A percentile compares a stretch with the other conserved stretches of the same genome.
phyloP scores from a whole-genome alignment of 1,140 invertebrate genomes.

The Penaeus indicus region DNA sequence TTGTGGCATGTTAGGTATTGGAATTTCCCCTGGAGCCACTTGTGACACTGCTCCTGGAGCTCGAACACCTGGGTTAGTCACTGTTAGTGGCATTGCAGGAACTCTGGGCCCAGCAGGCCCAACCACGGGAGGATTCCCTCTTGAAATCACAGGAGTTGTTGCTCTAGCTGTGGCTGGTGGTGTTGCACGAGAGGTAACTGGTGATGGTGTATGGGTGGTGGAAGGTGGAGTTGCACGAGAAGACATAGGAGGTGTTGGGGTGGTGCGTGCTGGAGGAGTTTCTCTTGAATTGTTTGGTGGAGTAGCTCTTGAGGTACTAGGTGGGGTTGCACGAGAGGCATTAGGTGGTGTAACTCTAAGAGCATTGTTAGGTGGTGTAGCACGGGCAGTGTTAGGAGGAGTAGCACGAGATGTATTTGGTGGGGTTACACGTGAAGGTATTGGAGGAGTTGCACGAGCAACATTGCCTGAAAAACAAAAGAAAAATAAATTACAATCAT shows the following conservation, averaged over 20 bases:
- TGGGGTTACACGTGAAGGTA: constrained; percentile 29
- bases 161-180: constrained; percentile 24
- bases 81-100: constrained; percentile 72
- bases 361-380: constrained; percentile 36
- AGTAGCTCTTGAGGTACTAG: background rate
- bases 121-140: constrained; percentile 17
- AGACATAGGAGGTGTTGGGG: background rate
- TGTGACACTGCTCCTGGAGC: constrained; percentile 58
- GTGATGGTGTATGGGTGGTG: constrained; percentile 25
- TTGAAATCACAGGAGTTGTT: constrained; percentile 25
- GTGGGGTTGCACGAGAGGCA: constrained; percentile 8
- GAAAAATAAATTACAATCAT: no score
- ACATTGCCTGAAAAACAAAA: constrained; percentile 4
- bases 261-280: background rate
- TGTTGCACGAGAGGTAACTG: constrained; percentile 29
- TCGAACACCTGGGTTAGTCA: constrained; percentile 73
- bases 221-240: constrained; percentile 27
- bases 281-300: background rate
- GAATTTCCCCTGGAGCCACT: constrained; percentile 31
- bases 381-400: constrained; percentile 38
- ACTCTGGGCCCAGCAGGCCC: constrained; percentile 16
- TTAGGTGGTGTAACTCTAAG: constrained; percentile 40
- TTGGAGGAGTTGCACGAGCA: constrained; percentile 23
- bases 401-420: constrained; percentile 35
- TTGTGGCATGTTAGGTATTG: constrained; percentile 40